Conservation (phyloP, 53 echinoderm and acorn worm genomes). For the Astropecten irregularis region DNA sequence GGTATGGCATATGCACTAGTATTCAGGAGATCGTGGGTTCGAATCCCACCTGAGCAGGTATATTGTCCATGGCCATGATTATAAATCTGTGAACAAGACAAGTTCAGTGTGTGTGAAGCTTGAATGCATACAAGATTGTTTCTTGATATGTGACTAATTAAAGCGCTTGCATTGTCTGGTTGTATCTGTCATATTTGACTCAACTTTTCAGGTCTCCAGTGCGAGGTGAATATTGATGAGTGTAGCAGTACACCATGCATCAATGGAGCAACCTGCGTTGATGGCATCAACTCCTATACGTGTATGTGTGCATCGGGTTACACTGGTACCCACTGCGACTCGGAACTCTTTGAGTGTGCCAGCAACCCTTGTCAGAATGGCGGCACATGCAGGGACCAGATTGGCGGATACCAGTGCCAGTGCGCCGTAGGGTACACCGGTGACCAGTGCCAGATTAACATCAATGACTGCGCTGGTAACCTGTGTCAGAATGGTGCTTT, state of each 20-base stretch:
- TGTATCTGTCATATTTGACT: too few species aligned
- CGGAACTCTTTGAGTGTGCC: conserved; percentile 76
- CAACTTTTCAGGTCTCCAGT: conserved; percentile 74
- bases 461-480: conserved; percentile 65
- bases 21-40: too few species aligned
- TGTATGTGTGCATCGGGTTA: conserved; percentile 77
- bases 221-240: conserved; percentile 78
- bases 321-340: conserved; percentile 72
- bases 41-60: too few species aligned
- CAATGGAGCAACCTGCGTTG: conserved; percentile 76
- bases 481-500: conserved; percentile 61
- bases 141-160: too few species aligned
- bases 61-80: too few species aligned
- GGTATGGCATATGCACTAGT: too few species aligned
- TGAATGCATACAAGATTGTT: too few species aligned
- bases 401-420: conserved; percentile 66
- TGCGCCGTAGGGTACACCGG: conserved; percentile 72
- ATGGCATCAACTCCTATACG: conserved; percentile 59
- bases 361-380: conserved; percentile 78
- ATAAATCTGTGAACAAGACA: too few species aligned
- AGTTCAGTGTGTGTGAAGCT: too few species aligned
- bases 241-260: conserved; percentile 72
- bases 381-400: conserved; percentile 65
- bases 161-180: too few species aligned
- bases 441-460: conserved; percentile 73